A percentile compares a stretch with the other conserved stretches of the same genome.
These are phyloP conservation scores for Sarcophaga peregrina DNA, from an alignment of 1,140 invertebrate species.

Conservation along the genomic window DNA sequence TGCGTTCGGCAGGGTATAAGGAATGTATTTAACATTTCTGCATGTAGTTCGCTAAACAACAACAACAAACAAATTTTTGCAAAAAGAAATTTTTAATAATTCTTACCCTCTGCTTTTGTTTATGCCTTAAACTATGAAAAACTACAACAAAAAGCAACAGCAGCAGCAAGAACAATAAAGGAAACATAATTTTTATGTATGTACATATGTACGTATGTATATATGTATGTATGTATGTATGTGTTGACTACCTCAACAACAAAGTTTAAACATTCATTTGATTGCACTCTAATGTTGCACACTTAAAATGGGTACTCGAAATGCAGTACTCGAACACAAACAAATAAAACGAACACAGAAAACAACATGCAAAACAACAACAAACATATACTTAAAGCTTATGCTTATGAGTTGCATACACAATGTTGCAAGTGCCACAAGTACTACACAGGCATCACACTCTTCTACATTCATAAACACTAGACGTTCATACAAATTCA, in stretches of 20 bases:
- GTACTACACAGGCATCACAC: neutral
- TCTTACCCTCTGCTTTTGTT: too few relatives aligned
- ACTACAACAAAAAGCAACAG: too few relatives aligned
- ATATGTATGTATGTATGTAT: too few relatives aligned
- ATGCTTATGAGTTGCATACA: neutral
- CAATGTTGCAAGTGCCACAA: neutral
- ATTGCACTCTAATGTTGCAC: slow-evolving; percentile 26
- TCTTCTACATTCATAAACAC: neutral
- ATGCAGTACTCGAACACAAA: slow-evolving; percentile 8
- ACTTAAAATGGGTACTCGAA: neutral
- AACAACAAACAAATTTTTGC: too few relatives aligned
- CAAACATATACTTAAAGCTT: too few relatives aligned
- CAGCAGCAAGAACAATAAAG: too few relatives aligned
- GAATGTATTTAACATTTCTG: too few relatives aligned
- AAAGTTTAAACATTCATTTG: slow-evolving; percentile 25
- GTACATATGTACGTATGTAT: neutral
- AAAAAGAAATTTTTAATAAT: too few relatives aligned
- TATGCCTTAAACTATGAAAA: too few relatives aligned
- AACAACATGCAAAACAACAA: neutral
- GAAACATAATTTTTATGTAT: too few relatives aligned
- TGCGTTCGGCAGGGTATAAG: too few relatives aligned
- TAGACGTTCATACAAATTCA: neutral
- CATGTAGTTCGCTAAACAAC: too few relatives aligned
- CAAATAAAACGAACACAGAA: neutral
- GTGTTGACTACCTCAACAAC: slow-evolving; percentile 21